Base-by-base conservation (phyloP, 1,140 invertebrate genomes). In the Mya arenaria region DNA sequence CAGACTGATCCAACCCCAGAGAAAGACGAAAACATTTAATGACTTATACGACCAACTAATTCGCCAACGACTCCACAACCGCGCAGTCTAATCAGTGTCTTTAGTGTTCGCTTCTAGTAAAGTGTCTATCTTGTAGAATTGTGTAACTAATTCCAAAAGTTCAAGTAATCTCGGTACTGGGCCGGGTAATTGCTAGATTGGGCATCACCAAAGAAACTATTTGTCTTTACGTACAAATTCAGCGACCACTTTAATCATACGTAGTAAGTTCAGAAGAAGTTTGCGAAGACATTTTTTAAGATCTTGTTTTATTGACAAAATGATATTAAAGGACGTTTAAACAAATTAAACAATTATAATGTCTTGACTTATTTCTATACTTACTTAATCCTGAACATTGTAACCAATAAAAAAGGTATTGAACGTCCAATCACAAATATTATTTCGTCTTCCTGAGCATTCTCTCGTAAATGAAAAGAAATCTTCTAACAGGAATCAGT, bases 11-110 rank as follows among this genome's bases (percentile, higher is more conserved):
- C 15, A 44, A 25, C 36, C 60, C n/a, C 23, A 23, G 34, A 63
- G 41, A 63, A 77, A 60, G 56, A 60, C 32, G 60, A 44, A 52
- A 52, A 30, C 15, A 28, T 17, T 25, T 34, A 72, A 52, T n/a
- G 17, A 36, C n/a, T n/a, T n/a, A n/a, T n/a, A n/a, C n/a, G n/a
- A n/a, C n/a, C n/a, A n/a, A n/a, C n/a, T n/a, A n/a, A n/a, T n/a
- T n/a, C n/a, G n/a, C n/a, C n/a, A n/a, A 48, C 1, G 4, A 36
- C 28, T 65, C 13, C 32, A 34, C 28, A 65, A 10, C 8, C 34
- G 28, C 23, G 8, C 4, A 34, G 30, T 65, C 8, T 65, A 34
- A 34, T 34, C 28, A 65, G 34, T n/a, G n/a, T 65, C 6, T 15
- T n/a, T 32, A n/a, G n/a, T n/a, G n/a, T n/a, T n/a, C n/a, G n/a